A percentile compares a stretch with the other conserved stretches of the same genome.
These are phyloP conservation scores for Tinamus guttatus DNA, from an alignment of 2,113 vertebrate species.

Conservation along the genomic window DNA sequence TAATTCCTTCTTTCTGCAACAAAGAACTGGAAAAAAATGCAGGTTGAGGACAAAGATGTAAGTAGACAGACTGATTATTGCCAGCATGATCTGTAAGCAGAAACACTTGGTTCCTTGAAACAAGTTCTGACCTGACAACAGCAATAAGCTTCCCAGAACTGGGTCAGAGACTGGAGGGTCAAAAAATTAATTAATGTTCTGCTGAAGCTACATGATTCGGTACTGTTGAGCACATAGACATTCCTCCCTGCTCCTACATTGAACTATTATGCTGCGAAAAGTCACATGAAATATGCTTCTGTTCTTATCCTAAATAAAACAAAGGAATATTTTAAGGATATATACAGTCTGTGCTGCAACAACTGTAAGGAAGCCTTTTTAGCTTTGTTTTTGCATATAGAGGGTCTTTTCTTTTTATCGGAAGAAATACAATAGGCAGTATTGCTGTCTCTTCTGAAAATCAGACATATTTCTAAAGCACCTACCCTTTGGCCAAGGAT, in stretches of 20 bases:
- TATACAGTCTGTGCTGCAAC: not conserved
- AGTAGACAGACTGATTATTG: constrained; percentile 56
- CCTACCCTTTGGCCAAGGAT: not conserved
- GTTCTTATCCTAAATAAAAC: not conserved
- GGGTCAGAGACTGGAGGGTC: constrained; percentile 39
- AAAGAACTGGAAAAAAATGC: not conserved
- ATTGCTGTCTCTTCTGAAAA: not conserved
- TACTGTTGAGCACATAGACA: not conserved
- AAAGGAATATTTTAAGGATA: not conserved
- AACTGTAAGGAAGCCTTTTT: not conserved
- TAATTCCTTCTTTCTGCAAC: constrained; percentile 33
- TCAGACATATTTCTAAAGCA: not conserved
- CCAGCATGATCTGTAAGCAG: constrained; percentile 50
- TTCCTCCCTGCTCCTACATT: not conserved
- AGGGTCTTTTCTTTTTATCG: not conserved
- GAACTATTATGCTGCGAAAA: constrained; percentile 3
- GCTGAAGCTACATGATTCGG: not conserved
- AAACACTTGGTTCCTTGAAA: constrained; percentile 63
- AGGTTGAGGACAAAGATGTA: constrained; percentile 46
- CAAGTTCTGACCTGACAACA: constrained; percentile 67
- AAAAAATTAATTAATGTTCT: constrained; percentile 37
- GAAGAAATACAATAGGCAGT: not conserved
- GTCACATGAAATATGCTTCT: not conserved
- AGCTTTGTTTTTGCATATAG: not conserved
- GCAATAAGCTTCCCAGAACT: constrained; percentile 60